Percentiles rank a stretch among this genome's conserved stretches.
Evolutionary conservation across 2,888 invertebrate genomes (phyloP).

Genomic region (Pinctada fucata): DNA sequence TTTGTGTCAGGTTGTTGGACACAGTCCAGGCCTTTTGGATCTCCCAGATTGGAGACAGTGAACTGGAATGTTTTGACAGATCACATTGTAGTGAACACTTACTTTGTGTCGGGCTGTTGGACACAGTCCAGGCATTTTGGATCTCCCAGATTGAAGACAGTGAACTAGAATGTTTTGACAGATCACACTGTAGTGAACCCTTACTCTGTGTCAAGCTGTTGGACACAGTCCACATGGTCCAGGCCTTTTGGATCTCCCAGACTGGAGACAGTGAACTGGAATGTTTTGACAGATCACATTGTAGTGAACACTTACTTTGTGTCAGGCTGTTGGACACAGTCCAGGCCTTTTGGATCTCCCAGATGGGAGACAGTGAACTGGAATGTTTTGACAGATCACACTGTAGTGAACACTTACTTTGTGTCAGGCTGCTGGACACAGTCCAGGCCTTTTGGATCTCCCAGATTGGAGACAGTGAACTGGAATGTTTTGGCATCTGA

Average conservation of each 20-base stretch:
- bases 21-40: conserved; percentile 94
- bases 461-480: conserved; percentile 88
- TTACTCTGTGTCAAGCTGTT: conserved; percentile 78
- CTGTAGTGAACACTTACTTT: conserved; percentile 47
- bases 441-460: conserved; percentile 93
- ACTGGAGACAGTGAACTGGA: conserved; percentile 88
- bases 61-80: conserved; percentile 83
- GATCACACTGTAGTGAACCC: background rate
- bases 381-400: conserved; percentile 80
- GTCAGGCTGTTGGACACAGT: conserved; percentile 86
- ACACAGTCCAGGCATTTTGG: conserved; percentile 95
- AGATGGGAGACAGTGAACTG: conserved; percentile 88
- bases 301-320: conserved; percentile 49
- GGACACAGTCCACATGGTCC: conserved; percentile 91
- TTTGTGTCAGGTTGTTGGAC: conserved; percentile 81
- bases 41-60: conserved; percentile 88
- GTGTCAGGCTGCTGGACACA: conserved; percentile 84
- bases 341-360: conserved; percentile 92
- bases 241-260: conserved; percentile 92
- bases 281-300: conserved; percentile 78
- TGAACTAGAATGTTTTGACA: conserved; percentile 84
- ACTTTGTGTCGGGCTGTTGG: conserved; percentile 79
- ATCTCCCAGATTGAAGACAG: conserved; percentile 88
- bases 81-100: conserved; percentile 9
- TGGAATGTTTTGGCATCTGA: conserved; percentile 81